These are phyloP conservation scores for Pseudorasbora parva DNA, from an alignment of 2,113 vertebrate species.

Conservation along the genomic window DNA sequence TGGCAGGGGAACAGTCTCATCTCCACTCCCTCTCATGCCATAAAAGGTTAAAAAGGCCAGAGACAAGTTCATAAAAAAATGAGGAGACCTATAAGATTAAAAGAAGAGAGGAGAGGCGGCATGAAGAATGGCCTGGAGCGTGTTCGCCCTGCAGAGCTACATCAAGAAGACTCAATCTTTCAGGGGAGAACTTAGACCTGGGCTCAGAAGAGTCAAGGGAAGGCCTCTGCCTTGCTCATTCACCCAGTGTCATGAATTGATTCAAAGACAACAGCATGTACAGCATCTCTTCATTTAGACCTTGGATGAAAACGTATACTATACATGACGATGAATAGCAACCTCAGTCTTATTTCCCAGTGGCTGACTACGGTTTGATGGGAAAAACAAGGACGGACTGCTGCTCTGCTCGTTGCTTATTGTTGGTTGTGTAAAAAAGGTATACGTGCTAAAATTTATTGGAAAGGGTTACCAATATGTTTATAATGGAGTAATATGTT, in stretches of 20 bases:
- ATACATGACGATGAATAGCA: not conserved
- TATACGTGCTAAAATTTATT: not conserved
- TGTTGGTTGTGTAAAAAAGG: not conserved
- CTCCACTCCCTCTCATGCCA: constrained; percentile 43
- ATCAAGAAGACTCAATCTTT: constrained; percentile 63
- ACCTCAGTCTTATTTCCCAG: not conserved
- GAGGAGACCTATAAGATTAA: constrained; percentile 67
- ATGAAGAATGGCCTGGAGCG: constrained; percentile 52
- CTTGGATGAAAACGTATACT: not conserved
- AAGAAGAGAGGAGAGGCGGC: constrained; percentile 57
- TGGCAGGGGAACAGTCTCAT: not conserved
- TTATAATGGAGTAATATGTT: not conserved
- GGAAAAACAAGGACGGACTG: not conserved
- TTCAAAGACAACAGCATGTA: constrained; percentile 3
- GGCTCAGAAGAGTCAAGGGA: constrained; percentile 41
- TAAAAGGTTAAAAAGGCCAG: constrained; percentile 63
- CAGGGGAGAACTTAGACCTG: constrained; percentile 60
- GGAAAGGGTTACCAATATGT: not conserved
- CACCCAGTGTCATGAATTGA: constrained; percentile 27
- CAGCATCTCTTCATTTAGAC: constrained; percentile 6
- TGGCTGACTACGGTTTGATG: constrained; percentile 21
- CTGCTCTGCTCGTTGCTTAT: not conserved
- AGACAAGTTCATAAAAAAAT: constrained; percentile 68
- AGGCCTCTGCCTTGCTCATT: constrained; percentile 25
- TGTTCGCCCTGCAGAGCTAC: constrained; percentile 40